Evolutionary conservation across 1,140 invertebrate species (phyloP), one percentile per base, ranked within the genome.

Genomic region (Apolygus lucorum): DNA sequence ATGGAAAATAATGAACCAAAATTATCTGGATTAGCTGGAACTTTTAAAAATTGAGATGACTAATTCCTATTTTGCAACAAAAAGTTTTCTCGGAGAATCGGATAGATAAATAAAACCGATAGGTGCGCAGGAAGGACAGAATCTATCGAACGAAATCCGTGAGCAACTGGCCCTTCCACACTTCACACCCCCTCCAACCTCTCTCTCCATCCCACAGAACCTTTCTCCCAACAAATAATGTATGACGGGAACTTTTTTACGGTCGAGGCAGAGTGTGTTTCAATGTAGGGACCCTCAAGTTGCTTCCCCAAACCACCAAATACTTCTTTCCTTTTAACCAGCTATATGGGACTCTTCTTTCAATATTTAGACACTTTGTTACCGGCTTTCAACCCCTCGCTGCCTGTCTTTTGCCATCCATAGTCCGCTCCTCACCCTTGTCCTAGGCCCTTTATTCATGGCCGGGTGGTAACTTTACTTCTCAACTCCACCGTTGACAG

Each of bases 241-340:
- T 63, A 63, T 63, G 62, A 63, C 27, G 62, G 62, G 62, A 63
- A 63, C 62, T 63, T 63, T 63, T 63, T 63, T 63, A 63, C 62
- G 21, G 26, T 63, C 26, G 62, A 63, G 26, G 26, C 21, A 63
- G 62, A 63, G 62, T 63, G 62, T 63, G 62, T 63, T 63, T 63
- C 62, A 25, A 26, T 63, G 62, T 63, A 22, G 62, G 62, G 26
- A n/a, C n/a, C 22, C 62, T 26, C 62, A 63, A 63, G 62, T 63
- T 63, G 62, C 62, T 26, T 17, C 26, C 26, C 26, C 62, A 25
- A 63, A 63, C 62, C 62, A 26, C 62, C 62, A 26, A 63, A 63
- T 63, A 63, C 62, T 63, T 63, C 62, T 63, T 63, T 63, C 62
- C 62, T 63, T 63, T 26, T 63, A 63, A 8, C 34, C 34, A 17